Percentiles rank a stretch among this genome's conserved stretches.
Conservation (phyloP, 2,797 vertebrate genomes). For the Gambelia wislizenii region DNA sequence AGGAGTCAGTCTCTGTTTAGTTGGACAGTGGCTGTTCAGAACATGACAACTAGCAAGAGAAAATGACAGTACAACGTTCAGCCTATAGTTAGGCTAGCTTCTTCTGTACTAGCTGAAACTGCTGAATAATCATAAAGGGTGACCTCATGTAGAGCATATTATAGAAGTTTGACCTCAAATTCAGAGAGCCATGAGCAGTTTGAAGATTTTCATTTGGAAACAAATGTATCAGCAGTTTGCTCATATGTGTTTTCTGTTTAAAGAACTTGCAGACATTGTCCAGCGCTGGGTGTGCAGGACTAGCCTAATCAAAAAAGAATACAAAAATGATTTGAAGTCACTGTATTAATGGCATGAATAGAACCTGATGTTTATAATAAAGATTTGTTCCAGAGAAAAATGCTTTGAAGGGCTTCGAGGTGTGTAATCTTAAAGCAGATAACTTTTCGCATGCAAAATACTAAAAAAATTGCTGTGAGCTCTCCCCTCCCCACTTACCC, state of each 20-base stretch:
- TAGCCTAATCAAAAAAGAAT: background rate
- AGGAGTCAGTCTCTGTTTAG: background rate
- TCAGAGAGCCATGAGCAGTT: background rate
- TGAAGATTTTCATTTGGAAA: background rate
- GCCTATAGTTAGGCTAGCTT: background rate
- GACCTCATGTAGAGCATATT: background rate
- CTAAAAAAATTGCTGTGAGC: conserved; percentile 22
- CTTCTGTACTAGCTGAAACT: background rate
- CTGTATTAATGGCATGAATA: conserved; percentile 6
- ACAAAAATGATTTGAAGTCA: background rate
- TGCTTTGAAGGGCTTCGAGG: conserved; percentile 22
- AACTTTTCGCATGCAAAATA: conserved; percentile 21
- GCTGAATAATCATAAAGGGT: background rate
- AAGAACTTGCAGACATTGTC: background rate
- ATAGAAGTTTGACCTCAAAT: background rate
- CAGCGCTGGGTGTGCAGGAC: background rate
- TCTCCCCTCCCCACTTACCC: background rate
- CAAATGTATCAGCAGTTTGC: background rate
- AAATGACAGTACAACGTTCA: background rate
- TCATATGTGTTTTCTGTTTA: background rate
- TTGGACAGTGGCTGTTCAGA: background rate
- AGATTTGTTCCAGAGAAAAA: conserved; percentile 40
- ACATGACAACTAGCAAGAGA: background rate
- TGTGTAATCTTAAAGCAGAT: conserved; percentile 42
- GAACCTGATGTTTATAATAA: conserved; percentile 4